Conservation (phyloP, 1,140 invertebrate species). For the Papilio polyxenes region DNA sequence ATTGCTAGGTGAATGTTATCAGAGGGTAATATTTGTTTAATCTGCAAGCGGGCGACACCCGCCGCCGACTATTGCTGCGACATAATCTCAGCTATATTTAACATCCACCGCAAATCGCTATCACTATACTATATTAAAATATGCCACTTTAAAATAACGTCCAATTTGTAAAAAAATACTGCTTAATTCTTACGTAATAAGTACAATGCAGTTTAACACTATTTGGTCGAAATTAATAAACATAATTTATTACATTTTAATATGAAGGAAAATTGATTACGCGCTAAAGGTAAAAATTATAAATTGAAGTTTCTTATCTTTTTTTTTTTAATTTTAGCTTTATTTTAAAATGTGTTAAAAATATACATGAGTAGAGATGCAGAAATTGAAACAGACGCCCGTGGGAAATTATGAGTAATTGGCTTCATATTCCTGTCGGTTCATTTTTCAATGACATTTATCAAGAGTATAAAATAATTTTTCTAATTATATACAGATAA, state of each 20-base stretch:
- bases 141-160: background rate
- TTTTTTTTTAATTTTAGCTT: background rate
- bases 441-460: background rate
- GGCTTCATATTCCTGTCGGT: background rate
- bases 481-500: background rate
- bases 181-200: background rate
- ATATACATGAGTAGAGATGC: constrained; percentile 16
- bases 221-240: background rate
- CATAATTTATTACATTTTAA: too few relatives aligned
- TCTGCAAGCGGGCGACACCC: constrained; percentile 66
- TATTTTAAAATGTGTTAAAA: background rate
- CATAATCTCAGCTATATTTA: constrained; percentile 79
- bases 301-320: background rate
- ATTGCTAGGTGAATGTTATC: constrained; percentile 46
- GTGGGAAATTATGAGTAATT: constrained; percentile 34
- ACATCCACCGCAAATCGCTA: constrained; percentile 45
- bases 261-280: too few relatives aligned
- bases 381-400: constrained; percentile 2
- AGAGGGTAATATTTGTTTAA: constrained; percentile 77
- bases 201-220: too few relatives aligned
- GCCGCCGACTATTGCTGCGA: constrained; percentile 84
- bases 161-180: background rate
- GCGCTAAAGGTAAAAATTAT: too few relatives aligned
- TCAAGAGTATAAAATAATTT: background rate
- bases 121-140: constrained; percentile 38